Percentiles rank a stretch among this genome's conserved stretches.
These are phyloP conservation scores for Athalia cordata DNA, from an alignment of 2,888 invertebrate genomes.

Conservation along the genomic window DNA sequence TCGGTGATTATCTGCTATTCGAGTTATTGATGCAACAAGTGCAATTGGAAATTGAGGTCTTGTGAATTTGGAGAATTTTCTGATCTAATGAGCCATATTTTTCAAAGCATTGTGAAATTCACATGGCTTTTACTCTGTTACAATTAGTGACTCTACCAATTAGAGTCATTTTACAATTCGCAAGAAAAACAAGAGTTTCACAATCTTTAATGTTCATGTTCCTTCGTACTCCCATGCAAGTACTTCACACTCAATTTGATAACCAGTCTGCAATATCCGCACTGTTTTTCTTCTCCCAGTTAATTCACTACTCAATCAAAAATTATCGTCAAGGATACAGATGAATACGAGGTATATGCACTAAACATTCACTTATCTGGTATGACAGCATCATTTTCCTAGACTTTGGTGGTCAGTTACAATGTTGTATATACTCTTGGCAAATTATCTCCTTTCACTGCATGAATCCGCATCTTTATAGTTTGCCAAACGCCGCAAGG, in stretches of 20 bases:
- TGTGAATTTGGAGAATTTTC: too few relatives aligned
- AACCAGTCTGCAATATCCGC: slow-evolving; percentile 5
- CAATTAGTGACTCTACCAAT: slow-evolving; percentile 5
- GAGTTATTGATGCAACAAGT: neutral
- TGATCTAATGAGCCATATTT: too few relatives aligned
- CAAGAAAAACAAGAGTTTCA: slow-evolving; percentile 1
- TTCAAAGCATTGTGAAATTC: neutral
- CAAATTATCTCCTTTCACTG: slow-evolving; percentile 7
- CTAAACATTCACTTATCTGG: neutral
- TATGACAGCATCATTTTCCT: slow-evolving; percentile 2
- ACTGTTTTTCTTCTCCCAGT: neutral
- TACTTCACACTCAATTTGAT: slow-evolving; percentile 34
- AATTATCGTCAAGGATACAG: neutral
- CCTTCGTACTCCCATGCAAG: neutral
- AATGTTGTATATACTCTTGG: neutral
- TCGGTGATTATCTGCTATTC: too few relatives aligned
- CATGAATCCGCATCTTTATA: neutral
- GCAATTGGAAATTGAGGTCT: too few relatives aligned
- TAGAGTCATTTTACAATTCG: slow-evolving; percentile 20
- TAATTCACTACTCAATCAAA: neutral
- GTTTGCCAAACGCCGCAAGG: neutral
- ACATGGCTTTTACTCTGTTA: neutral
- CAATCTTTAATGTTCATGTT: slow-evolving; percentile 30
- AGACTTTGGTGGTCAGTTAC: neutral
- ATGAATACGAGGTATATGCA: neutral